Evolutionary conservation across 1,140 invertebrate species (phyloP).

Genomic region (Capitella teleta): DNA sequence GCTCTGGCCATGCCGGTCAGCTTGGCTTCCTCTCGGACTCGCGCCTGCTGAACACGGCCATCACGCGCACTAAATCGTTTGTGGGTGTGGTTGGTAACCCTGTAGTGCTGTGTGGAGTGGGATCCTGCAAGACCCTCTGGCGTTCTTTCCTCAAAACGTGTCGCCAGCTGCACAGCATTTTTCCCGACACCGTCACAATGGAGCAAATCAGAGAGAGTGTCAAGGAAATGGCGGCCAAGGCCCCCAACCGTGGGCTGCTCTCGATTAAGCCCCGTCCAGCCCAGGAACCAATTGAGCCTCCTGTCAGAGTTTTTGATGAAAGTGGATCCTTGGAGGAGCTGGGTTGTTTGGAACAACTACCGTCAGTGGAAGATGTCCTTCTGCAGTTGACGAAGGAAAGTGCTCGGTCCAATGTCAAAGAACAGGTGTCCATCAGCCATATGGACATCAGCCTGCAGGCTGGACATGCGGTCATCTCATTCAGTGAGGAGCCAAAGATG

Average conservation of each 20-base stretch:
- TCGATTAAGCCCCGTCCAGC: neutral
- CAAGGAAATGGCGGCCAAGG: neutral
- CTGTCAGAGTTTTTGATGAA: too few relatives aligned
- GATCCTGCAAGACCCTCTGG: conserved; percentile 56
- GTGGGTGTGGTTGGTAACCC: conserved; percentile 80
- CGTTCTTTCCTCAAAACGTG: conserved; percentile 27
- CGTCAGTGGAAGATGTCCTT: neutral
- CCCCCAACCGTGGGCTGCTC: neutral
- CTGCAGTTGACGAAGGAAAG: neutral
- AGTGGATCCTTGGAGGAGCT: neutral
- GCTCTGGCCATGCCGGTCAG: conserved; percentile 53
- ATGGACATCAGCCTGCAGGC: too few relatives aligned
- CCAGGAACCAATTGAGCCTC: too few relatives aligned
- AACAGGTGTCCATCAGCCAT: too few relatives aligned
- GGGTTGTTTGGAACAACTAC: neutral
- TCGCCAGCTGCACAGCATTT: neutral
- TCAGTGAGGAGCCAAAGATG: too few relatives aligned
- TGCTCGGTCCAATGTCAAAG: too few relatives aligned
- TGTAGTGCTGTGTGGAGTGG: conserved; percentile 68
- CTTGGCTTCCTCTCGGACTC: conserved; percentile 78
- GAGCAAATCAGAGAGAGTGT: neutral
- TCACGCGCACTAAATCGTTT: conserved; percentile 71
- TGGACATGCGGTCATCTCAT: too few relatives aligned
- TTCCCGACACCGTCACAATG: conserved; percentile 12
- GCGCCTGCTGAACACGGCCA: conserved; percentile 72